Evolutionary conservation across 2,797 vertebrate genomes (phyloP).

Genomic region (Schizopygopsis malacanthus): DNA sequence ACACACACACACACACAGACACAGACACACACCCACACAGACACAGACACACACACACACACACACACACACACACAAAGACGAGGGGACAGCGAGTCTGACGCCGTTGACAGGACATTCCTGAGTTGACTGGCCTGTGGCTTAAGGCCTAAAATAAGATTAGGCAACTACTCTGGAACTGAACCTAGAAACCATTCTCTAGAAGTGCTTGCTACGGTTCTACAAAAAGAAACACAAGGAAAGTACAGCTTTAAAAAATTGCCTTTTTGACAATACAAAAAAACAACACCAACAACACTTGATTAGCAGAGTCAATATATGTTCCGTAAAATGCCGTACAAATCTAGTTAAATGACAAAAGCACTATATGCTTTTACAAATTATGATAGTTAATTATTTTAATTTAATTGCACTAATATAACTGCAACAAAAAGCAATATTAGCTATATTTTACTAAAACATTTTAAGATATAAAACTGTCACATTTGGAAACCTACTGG

Average conservation of each 20-base stretch:
- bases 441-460: neutral
- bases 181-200: constrained; percentile 15
- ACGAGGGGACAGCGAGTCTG: neutral
- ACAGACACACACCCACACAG: too few species aligned
- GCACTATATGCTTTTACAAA: neutral
- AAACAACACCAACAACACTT: neutral
- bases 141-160: constrained; percentile 35
- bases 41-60: too few species aligned
- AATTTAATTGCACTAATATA: neutral
- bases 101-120: constrained; percentile 2
- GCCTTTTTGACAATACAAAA: neutral
- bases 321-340: neutral
- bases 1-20: neutral
- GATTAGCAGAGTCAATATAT: neutral
- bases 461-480: neutral
- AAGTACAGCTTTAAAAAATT: neutral
- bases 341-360: neutral
- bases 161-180: constrained; percentile 22
- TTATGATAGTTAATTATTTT: neutral
- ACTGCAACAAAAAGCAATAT: neutral
- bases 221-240: neutral
- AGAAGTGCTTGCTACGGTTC: neutral
- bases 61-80: neutral
- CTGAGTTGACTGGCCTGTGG: neutral
- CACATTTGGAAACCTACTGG: neutral